Conservation (phyloP, 2,888 invertebrate species). For the Eugnorisma glareosa region DNA sequence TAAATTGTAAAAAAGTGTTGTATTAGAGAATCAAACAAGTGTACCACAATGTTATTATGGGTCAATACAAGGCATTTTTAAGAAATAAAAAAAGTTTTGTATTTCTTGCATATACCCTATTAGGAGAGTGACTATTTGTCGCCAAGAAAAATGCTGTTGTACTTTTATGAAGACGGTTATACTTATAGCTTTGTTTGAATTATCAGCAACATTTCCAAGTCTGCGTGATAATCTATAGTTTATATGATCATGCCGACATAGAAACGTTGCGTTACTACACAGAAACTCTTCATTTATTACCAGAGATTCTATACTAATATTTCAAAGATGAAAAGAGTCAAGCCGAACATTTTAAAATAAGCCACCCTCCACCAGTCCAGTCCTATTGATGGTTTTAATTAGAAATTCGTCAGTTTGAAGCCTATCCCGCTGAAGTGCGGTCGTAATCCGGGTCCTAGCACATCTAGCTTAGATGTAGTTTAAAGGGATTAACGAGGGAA, state of each 20-base stretch:
- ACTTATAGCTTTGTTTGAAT: background rate
- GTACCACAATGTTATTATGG: too few relatives aligned
- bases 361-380: background rate
- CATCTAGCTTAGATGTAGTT: slow-evolving; percentile 42
- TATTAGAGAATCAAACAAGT: too few relatives aligned
- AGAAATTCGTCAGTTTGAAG: slow-evolving; percentile 21
- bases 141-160: background rate
- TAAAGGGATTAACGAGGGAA: slow-evolving; percentile 36
- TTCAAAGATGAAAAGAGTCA: too few relatives aligned
- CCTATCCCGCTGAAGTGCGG: slow-evolving; percentile 1
- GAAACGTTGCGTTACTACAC: too few relatives aligned
- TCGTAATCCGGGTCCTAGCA: slow-evolving; percentile 13
- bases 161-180: background rate
- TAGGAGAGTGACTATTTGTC: background rate
- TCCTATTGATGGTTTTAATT: slow-evolving; percentile 25
- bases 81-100: too few relatives aligned
- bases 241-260: too few relatives aligned
- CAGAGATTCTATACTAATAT: too few relatives aligned
- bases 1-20: too few relatives aligned
- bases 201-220: background rate
- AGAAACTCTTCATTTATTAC: too few relatives aligned
- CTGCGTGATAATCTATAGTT: too few relatives aligned
- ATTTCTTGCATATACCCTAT: too few relatives aligned
- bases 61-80: too few relatives aligned
- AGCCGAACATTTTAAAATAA: background rate